Evolutionary conservation across 2,888 invertebrate species (phyloP), one percentile per base, ranked within the genome.

Genomic region (Drosophila kuntzei): DNA sequence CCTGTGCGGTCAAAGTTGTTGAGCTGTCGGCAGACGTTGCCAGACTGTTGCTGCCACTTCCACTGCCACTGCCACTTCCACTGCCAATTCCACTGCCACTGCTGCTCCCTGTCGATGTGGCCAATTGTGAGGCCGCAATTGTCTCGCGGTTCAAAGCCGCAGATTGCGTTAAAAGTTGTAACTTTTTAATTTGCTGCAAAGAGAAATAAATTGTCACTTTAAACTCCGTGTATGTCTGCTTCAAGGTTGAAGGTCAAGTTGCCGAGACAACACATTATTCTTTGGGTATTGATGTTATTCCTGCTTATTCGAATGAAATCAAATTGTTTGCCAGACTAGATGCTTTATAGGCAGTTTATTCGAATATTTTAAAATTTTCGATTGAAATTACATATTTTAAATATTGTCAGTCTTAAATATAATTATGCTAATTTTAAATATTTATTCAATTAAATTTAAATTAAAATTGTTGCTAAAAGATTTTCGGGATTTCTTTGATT

Each of bases 61-160:
- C 44, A 44, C 44, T 44, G 4, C 25, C 14, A 8, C n/a, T 22
- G 3, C 22, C 8, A n/a, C n/a, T 22, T 2, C 22, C 20, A 8
- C 22, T 46, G 25, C n/a, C n/a, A n/a, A n/a, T n/a, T n/a, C n/a
- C n/a, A n/a, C n/a, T n/a, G n/a, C 69, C 27, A 27, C 64, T 49
- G 79, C 71, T 61, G 80, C 75, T 61, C 82, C 90, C 76, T 47
- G 90, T 91, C 80, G 92, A 92, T 83, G 92, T 91, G 77, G 91
- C 92, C 90, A 92, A 90, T 90, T 91, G 91, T 71, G 92, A 92
- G 72, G 92, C 90, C 78, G 92, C 91, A 80, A 91, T 91, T 74
- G 91, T 91, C 90, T 92, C 92, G 68, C 92, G 91, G 84, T 92
- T 92, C 70, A 92, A 77, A 41, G 92, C 91, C 57, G 92, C 92